Percentiles rank a stretch among this genome's conserved stretches.
Evolutionary conservation across 2,888 invertebrate species (phyloP).

Genomic region (Folsomia candida): DNA sequence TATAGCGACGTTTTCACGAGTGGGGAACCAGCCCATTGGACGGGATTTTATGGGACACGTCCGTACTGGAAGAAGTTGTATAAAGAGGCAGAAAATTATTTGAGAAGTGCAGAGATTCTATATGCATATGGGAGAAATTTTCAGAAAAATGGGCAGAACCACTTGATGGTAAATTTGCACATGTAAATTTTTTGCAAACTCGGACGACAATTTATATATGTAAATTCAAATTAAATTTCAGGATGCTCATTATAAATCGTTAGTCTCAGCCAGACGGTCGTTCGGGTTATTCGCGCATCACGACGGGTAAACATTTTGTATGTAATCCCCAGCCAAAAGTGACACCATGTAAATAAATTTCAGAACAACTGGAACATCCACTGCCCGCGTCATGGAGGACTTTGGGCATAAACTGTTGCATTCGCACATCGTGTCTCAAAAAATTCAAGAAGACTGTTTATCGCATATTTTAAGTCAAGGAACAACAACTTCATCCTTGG

Average conservation of each 20-base stretch:
- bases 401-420: conserved; percentile 83
- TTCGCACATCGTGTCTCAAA: conserved; percentile 61
- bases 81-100: conserved; percentile 76
- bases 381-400: conserved; percentile 87
- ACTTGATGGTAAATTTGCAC: no score
- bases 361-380: conserved; percentile 74
- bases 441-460: conserved; percentile 17
- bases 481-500: background rate
- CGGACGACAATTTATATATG: conserved; percentile 73
- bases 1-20: conserved; percentile 74
- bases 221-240: conserved; percentile 72
- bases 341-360: background rate
- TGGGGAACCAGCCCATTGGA: conserved; percentile 88
- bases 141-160: no score
- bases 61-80: conserved; percentile 79
- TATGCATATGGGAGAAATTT: conserved; percentile 79
- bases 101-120: conserved; percentile 78
- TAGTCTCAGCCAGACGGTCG: conserved; percentile 79
- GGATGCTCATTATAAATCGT: no score
- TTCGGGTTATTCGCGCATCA: conserved; percentile 94
- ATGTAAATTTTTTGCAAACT: no score
- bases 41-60: conserved; percentile 81
- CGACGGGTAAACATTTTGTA: conserved; percentile 61
- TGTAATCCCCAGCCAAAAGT: background rate
- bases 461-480: conserved; percentile 9